Evolutionary conservation across 1,140 invertebrate genomes (phyloP).

Genomic region (Euwallacea fornicatus): DNA sequence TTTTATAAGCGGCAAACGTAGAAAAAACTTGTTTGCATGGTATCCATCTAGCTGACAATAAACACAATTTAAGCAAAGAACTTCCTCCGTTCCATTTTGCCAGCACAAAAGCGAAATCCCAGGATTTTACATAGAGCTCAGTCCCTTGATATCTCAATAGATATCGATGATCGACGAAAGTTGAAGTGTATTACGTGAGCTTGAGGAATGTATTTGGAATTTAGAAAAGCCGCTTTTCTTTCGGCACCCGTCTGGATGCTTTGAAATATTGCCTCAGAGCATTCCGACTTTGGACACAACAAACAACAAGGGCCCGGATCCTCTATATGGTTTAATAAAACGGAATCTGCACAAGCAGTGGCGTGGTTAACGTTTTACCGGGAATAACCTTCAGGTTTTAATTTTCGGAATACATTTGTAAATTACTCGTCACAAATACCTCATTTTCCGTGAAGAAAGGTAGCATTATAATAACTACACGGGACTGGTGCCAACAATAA

Average conservation of each 20-base stretch:
- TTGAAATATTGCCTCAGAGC: conserved; percentile 25
- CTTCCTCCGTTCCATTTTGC: not conserved
- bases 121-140: conserved; percentile 18
- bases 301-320: conserved; percentile 29
- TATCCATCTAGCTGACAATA: too few species aligned
- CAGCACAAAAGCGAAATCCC: conserved; percentile 15
- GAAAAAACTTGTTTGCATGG: too few species aligned
- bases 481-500: conserved; percentile 1
- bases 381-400: too few species aligned
- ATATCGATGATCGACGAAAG: conserved; percentile 24
- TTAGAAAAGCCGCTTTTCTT: conserved; percentile 29
- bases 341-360: too few species aligned
- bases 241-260: conserved; percentile 18
- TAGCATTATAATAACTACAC: not conserved
- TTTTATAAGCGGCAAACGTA: too few species aligned
- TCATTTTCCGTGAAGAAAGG: not conserved
- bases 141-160: conserved; percentile 30
- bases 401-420: too few species aligned
- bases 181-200: conserved; percentile 32
- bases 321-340: too few species aligned
- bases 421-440: not conserved
- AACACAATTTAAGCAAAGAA: too few species aligned
- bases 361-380: too few species aligned
- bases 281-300: conserved; percentile 17
- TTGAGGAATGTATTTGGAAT: conserved; percentile 32